phyloP scores from a whole-genome alignment of 2,888 invertebrate species.

The Phorcus lineatus region DNA sequence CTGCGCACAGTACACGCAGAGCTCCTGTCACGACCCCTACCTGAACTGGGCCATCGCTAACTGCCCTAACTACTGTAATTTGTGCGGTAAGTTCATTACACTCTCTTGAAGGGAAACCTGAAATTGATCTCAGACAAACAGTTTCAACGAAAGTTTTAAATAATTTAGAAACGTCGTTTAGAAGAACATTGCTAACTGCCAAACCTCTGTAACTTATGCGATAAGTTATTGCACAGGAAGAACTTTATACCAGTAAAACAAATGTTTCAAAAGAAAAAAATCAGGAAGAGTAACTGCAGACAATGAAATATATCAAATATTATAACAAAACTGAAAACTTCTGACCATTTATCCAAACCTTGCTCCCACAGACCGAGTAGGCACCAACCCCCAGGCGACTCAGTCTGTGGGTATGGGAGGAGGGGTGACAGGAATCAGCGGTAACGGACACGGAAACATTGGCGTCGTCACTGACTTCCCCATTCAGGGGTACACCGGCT shows the following conservation, averaged over 20 bases:
- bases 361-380: neutral
- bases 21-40: slow-evolving; percentile 46
- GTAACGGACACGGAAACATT: neutral
- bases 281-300: no score
- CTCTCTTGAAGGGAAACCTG: no score
- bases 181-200: slow-evolving; percentile 46
- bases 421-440: neutral
- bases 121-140: no score
- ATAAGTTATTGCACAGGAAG: no score
- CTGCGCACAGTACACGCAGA: slow-evolving; percentile 50
- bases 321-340: no score
- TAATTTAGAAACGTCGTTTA: no score
- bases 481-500: slow-evolving; percentile 7
- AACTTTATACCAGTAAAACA: no score
- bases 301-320: no score
- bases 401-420: neutral
- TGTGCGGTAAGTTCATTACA: slow-evolving; percentile 41
- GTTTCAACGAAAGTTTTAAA: no score
- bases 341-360: no score
- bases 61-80: slow-evolving; percentile 45
- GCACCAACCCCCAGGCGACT: neutral
- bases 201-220: slow-evolving; percentile 46
- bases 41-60: slow-evolving; percentile 47
- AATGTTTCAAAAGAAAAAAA: no score
- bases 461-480: neutral